Evolutionary conservation across 1,140 invertebrate genomes (phyloP), one percentile per base, ranked within the genome.

Genomic region (Ostrea denselamellosa): DNA sequence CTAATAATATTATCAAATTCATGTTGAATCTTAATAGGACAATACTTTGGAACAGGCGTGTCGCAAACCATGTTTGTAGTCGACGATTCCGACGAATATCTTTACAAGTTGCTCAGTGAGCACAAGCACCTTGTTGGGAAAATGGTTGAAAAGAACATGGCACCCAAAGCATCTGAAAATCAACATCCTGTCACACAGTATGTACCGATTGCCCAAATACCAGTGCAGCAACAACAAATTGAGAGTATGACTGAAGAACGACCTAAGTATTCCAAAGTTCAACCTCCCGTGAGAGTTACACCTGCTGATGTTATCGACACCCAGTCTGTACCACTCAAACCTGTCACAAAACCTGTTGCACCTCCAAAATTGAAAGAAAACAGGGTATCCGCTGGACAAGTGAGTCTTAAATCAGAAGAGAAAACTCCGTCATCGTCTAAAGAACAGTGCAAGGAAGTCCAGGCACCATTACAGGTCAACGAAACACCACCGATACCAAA

Each of bases 11-110:
- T 62, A 14, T 77, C 68, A 77, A 28, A 77, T 77, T 77, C 68
- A 77, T 77, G 25, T 77, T 77, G 68, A 22, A 77, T 77, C 68
- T 77, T 77, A 77, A 25, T 77, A 77, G 68, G 68, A 77, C 22
- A 34, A 14, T 77, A 77, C 68, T 68, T 22, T 68, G 65, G 65
- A 68, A 22, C 65, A 25, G 65, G 65, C 65, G 22, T 68, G 65
- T 68, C 65, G 4, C 68, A 77, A 28, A 77, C 68, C 25, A 77
- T 77, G 68, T 77, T 77, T 34, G 25, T 17, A 77, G 68, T 77
- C 8, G 68, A 77, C 25, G 68, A 77, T 77, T 77, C 68, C 25
- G 68, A 77, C 28, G 68, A 77, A 14, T 77, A 77, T 25, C 68
- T 77, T 14, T 77, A 77, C 68, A 25, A 77, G 28, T 77, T 77